Base-by-base conservation (phyloP, 37 sponge, comb jelly and placozoan species). In the Crambe crambe region DNA sequence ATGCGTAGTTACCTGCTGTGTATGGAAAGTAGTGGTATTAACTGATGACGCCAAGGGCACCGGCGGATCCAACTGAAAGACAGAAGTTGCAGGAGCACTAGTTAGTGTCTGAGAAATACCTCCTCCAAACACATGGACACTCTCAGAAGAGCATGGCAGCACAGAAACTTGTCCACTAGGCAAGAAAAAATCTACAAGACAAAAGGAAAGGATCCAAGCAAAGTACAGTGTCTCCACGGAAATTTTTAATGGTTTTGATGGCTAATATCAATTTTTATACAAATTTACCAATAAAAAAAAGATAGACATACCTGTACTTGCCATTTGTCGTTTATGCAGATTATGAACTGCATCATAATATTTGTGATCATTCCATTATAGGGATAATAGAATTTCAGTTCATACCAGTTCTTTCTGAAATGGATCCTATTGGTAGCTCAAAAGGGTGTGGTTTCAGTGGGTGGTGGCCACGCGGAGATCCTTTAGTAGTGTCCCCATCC, bases 1-100 rank as follows among this genome's bases (percentile, higher is more conserved):
- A 18, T 29, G 2, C 17, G 9, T 65, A 2, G 17, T 29, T 65
- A 65, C 66, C 66, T 30, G 66, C 15, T 65, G 66, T 17, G 66
- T 3, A 23, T 58, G 75, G 10, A 65, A 9, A n/a, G 58, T 57
- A 31, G 59, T 37, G 41, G 78, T 65, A 41, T 74, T 83, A 32
- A 84, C 85, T 39, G 85, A 77, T n/a, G 85, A 70, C 21, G 78
- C 77, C 36, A 84, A 41, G n/a, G n/a, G n/a, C n/a, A n/a, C n/a
- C 10, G 56, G 26, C 18, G 77, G 78, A 41, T 84, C 85, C 10
- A 77, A 41, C 9, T 66, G 76, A 21, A 67, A 40, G n/a, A n/a
- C n/a, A n/a, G n/a, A n/a, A n/a, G n/a, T n/a, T n/a, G n/a, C n/a
- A 41, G 71, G 23, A 25, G 2, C n/a, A 62, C 30, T 62, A 20